Evolutionary conservation across 2,888 invertebrate genomes (phyloP), one percentile per base, ranked within the genome.

Genomic region (Latheticus oryzae): DNA sequence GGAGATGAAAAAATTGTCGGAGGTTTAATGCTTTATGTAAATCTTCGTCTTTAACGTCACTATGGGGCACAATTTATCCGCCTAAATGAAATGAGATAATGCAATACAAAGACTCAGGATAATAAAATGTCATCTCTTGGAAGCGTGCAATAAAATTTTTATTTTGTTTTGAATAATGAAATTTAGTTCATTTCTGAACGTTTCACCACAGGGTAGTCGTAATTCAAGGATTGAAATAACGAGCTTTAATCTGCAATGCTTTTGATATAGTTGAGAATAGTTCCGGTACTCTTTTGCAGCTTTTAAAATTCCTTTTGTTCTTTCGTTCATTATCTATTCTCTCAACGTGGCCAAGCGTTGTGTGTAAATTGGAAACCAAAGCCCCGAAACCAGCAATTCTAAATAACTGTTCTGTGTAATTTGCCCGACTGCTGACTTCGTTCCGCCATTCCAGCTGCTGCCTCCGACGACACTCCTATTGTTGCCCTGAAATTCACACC

Each of bases 361-460:
- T 59, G 65, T 63, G 68, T 62, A 68, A 67, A 69, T 67, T 69
- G 65, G 65, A 65, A 69, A 68, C 66, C 67, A 65, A 66, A 66
- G 66, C 53, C 65, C n/a, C 64, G 61, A 60, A 66, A 63, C 60
- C 59, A 50, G 55, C 64, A 62, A 65, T 70, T 62, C 61, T 59
- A 63, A 63, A 58, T 66, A 65, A 62, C 62, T 51, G 60, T 62
- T 65, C 62, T 59, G 64, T 64, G 63, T 63, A 66, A 65, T 66
- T 66, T 65, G 62, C 47, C 57, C 62, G 53, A 53, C 40, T 60
- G 62, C 63, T 63, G 64, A 63, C 58, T 58, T 30, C 55, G 38
- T 56, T 43, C 30, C 40, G 16, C 45, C 32, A 11, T 28, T 30
- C 19, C 28, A 28, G 47, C 48, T 58, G 60, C 43, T 59, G 60